Evolutionary conservation across 2,888 invertebrate species (phyloP).

Genomic region (Lysandra bellargus): DNA sequence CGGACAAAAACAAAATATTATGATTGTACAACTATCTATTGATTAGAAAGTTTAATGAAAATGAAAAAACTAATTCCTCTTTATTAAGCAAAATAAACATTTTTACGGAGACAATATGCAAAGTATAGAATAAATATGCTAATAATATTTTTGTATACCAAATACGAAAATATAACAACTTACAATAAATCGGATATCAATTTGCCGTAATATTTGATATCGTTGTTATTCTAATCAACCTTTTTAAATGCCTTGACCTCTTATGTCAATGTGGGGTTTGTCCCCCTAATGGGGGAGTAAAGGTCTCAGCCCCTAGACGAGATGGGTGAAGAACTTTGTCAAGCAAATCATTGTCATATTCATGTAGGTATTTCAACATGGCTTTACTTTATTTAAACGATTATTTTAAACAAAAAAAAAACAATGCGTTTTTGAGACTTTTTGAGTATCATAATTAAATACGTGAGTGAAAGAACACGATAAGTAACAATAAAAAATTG

Average conservation of each 20-base stretch:
- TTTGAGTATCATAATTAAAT: too few relatives aligned
- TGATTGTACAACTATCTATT: too few relatives aligned
- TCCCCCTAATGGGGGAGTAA: conserved; percentile 2
- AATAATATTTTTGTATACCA: neutral
- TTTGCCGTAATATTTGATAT: neutral
- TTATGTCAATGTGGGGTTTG: neutral
- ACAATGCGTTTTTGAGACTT: too few relatives aligned
- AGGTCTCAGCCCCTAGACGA: conserved; percentile 6
- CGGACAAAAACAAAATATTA: too few relatives aligned
- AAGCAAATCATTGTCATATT: neutral
- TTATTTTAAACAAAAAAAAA: neutral
- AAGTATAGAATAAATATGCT: neutral
- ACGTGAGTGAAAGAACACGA: too few relatives aligned
- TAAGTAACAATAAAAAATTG: too few relatives aligned
- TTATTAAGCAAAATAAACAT: too few relatives aligned
- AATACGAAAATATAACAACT: neutral
- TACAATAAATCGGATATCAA: neutral
- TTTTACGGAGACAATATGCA: too few relatives aligned
- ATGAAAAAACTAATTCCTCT: too few relatives aligned
- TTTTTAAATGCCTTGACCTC: conserved; percentile 10
- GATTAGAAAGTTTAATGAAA: too few relatives aligned
- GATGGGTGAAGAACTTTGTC: neutral
- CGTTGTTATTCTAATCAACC: conserved; percentile 10
- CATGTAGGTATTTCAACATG: neutral
- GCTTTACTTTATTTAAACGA: neutral